Base-by-base conservation (phyloP, 2,888 invertebrate genomes). In the Drosophila recens region DNA sequence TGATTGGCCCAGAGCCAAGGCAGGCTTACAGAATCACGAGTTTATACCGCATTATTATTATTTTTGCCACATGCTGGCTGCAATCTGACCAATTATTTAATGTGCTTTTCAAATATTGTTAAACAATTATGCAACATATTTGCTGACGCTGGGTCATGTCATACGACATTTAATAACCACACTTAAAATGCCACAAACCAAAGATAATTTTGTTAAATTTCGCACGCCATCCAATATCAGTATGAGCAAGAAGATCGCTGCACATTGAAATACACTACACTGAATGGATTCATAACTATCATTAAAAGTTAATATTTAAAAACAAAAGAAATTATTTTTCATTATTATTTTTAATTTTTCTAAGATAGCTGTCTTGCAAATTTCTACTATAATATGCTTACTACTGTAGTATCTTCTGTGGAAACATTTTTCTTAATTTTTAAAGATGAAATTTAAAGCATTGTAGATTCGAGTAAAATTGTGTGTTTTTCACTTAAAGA, bases 81-180 rank as follows among this genome's bases (percentile, higher is more conserved):
- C 53, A 69, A 54, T 64, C 48, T 65, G 65, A 45, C 43, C 58
- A 48, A 54, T 72, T 75, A 72, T 75, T 71, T 63, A 75, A 61
- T 72, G 62, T 56, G 46, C 56, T 57, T 65, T 66, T 57, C 65
- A 68, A 81, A 84, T 69, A 53, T 63, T 67, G 71, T 71, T 53
- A 54, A 84, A 46, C 68, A 79, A 79, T 81, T 73, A 84, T 73
- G 67, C 56, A 27, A 27, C 27, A 27, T 68, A 67, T 68, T 76
- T 71, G 49, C 79, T 70, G 58, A 57, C 51, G 59, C 54, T 64
- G 42, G 72, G 58, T 42, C 79, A 74, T 79, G 77, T 63, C 61
- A 75, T 45, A 51, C 67, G 58, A 17, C 57, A 49, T 67, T 58
- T 51, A 53, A 48, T 58, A 70, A 59, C 65, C 63, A 46, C 78